Conservation (phyloP, 2,797 vertebrate genomes). For the Gallirallus australis region DNA sequence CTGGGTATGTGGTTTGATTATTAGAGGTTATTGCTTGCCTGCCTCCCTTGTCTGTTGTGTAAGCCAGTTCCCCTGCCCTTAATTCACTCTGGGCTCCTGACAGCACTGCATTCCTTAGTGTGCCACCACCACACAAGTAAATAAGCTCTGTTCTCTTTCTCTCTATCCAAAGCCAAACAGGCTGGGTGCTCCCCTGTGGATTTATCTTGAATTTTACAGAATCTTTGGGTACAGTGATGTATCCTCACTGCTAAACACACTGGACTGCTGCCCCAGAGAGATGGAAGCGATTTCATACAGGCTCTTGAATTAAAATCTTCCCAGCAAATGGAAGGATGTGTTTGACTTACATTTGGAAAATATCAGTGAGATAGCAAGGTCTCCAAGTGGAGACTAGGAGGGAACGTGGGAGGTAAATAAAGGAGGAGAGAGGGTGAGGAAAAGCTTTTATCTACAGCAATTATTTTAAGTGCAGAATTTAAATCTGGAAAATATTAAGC, state of each 20-base stretch:
- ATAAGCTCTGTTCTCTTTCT: background rate
- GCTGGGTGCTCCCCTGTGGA: background rate
- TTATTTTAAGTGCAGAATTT: background rate
- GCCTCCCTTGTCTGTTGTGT: background rate
- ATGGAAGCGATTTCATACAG: background rate
- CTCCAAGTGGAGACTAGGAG: background rate
- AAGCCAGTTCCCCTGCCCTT: conserved; percentile 52
- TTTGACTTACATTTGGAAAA: background rate
- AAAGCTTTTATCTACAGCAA: conserved; percentile 22
- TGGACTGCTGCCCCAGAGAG: accelerated
- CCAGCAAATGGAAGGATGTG: background rate
- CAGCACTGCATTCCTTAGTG: background rate
- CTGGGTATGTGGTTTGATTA: background rate
- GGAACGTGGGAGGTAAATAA: conserved; percentile 13
- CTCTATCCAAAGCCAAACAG: background rate
- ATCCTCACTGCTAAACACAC: background rate
- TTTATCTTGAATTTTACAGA: background rate
- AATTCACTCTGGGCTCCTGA: conserved; percentile 1
- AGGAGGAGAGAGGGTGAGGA: conserved; percentile 5
- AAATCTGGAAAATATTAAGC: conserved; percentile 45
- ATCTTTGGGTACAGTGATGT: background rate
- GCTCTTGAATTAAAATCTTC: background rate
- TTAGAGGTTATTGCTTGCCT: background rate
- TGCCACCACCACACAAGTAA: background rate
- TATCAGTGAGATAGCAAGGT: background rate